Percentiles rank a stretch among this genome's conserved stretches.
These are phyloP conservation scores for Rhopalosiphum maidis DNA, from an alignment of 1,140 invertebrate species.

Conservation along the genomic window DNA sequence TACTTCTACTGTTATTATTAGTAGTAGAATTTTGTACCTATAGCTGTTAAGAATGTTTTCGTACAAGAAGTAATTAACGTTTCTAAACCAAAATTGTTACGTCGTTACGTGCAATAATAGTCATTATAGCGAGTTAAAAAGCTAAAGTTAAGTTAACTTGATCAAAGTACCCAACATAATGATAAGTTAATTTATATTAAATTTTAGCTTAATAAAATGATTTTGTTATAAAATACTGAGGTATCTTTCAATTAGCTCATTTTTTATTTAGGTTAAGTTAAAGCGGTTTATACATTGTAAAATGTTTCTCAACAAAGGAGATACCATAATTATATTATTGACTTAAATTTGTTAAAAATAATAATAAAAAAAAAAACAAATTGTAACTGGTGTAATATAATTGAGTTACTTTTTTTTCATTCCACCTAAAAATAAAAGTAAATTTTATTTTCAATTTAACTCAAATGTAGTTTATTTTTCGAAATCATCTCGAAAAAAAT, in stretches of 20 bases:
- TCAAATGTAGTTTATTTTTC: not conserved
- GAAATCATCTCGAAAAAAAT: not conserved
- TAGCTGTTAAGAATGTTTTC: not conserved
- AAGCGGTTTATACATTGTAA: not conserved
- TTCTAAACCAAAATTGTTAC: not conserved
- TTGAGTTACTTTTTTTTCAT: not conserved
- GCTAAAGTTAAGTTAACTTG: not conserved
- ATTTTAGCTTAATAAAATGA: not conserved
- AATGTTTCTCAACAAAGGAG: not conserved
- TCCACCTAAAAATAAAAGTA: not conserved
- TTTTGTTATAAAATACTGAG: not conserved
- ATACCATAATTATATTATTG: not conserved
- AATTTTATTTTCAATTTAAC: not conserved
- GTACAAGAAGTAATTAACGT: not conserved
- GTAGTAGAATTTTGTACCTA: not conserved
- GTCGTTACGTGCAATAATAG: not conserved
- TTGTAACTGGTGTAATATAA: not conserved
- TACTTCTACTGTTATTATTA: not conserved
- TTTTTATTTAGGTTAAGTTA: not conserved
- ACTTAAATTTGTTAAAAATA: not conserved
- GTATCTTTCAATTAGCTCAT: not conserved
- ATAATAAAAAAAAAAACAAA: not conserved
- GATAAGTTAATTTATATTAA: constrained; percentile 11
- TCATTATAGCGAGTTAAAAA: not conserved
- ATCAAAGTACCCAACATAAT: not conserved